phyloP scores from a whole-genome alignment of 2,113 vertebrate species.

The Microcebus jonahi region DNA sequence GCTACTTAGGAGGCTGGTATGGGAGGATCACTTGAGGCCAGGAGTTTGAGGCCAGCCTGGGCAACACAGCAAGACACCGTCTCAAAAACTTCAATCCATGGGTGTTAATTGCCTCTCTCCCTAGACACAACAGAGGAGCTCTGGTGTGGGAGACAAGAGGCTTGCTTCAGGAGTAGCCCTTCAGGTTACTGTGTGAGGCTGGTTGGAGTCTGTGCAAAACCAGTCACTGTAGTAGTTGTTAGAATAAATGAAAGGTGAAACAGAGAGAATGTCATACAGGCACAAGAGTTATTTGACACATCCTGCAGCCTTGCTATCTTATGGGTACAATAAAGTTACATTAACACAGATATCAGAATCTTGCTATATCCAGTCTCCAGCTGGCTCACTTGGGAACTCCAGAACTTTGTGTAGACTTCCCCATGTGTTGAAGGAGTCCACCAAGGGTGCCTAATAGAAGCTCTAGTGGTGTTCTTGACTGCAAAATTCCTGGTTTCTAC shows the following conservation, averaged over 20 bases:
- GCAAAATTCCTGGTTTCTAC: background rate
- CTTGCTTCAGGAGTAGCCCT: background rate
- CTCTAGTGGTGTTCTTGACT: background rate
- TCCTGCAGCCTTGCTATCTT: background rate
- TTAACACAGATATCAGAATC: background rate
- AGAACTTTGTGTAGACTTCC: background rate
- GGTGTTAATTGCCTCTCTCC: background rate
- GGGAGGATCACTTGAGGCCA: no score
- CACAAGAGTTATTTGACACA: background rate
- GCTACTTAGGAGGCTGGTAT: no score
- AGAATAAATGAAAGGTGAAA: background rate
- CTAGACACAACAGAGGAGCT: background rate
- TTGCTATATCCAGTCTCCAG: background rate
- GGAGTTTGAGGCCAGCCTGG: no score
- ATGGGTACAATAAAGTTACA: background rate
- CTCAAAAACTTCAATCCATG: background rate
- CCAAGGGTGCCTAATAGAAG: background rate
- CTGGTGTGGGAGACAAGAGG: background rate
- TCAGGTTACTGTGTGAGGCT: background rate
- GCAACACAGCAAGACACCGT: no score
- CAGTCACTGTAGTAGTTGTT: background rate
- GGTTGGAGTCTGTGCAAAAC: background rate
- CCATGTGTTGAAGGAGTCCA: constrained; percentile 39
- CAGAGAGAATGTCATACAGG: background rate
- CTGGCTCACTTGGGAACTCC: background rate